These are phyloP conservation scores for Cherax destructor DNA, from an alignment of 1,140 invertebrate genomes.

Conservation along the genomic window DNA sequence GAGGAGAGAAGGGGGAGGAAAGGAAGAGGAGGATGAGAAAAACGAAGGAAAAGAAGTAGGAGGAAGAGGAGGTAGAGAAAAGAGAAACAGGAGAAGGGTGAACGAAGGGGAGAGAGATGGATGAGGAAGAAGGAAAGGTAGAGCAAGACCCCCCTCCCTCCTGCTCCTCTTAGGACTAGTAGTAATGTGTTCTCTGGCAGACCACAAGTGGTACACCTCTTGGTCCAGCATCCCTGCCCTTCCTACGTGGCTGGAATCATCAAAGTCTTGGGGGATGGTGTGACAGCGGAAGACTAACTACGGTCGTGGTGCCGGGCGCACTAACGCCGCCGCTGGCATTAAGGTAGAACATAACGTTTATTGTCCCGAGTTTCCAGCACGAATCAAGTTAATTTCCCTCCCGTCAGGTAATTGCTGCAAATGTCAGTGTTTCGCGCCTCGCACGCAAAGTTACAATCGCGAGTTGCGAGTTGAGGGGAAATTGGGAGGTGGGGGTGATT, in stretches of 20 bases:
- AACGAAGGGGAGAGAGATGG: too few relatives aligned
- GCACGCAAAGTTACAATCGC: constrained; percentile 52
- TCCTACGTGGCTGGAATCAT: constrained; percentile 9
- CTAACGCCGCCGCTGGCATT: constrained; percentile 20
- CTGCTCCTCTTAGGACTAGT: too few relatives aligned
- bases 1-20: too few relatives aligned
- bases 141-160: too few relatives aligned
- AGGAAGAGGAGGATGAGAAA: too few relatives aligned
- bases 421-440: constrained; percentile 55
- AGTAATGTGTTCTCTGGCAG: background rate
- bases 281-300: background rate
- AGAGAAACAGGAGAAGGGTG: too few relatives aligned
- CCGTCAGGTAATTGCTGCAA: constrained; percentile 53
- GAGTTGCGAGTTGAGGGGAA: constrained; percentile 13
- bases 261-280: background rate
- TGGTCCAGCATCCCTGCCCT: background rate
- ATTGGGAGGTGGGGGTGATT: background rate
- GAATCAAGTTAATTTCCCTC: constrained; percentile 57
- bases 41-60: too few relatives aligned
- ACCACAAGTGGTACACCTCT: background rate
- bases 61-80: too few relatives aligned
- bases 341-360: constrained; percentile 14
- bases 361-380: constrained; percentile 56
- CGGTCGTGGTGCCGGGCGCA: background rate
- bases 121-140: too few relatives aligned